Conservation (phyloP, 2,888 invertebrate species). For the Cephus rjabovi region DNA sequence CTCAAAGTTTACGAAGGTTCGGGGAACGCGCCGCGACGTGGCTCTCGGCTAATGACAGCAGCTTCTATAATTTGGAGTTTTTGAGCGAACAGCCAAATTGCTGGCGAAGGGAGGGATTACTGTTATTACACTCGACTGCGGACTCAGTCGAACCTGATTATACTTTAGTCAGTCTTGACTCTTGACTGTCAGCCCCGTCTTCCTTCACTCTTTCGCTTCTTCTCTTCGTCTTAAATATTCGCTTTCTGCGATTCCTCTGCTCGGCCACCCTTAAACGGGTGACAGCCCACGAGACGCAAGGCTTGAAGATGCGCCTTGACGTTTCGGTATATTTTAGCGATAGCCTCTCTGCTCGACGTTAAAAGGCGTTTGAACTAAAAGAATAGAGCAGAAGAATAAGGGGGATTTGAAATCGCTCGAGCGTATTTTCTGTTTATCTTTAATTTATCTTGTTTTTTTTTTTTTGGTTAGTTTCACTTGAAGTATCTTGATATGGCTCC, state of each 20-base stretch:
- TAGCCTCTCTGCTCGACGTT: neutral
- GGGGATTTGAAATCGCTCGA: neutral
- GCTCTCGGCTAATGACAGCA: conserved; percentile 61
- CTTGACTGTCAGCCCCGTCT: conserved; percentile 52
- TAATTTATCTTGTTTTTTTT: neutral
- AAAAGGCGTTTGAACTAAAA: neutral
- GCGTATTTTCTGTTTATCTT: neutral
- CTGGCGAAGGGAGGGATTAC: conserved; percentile 63
- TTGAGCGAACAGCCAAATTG: conserved; percentile 65
- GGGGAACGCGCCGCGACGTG: conserved; percentile 40
- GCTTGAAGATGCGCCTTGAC: neutral
- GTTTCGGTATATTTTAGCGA: neutral
- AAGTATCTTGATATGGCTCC: neutral
- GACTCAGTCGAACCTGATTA: conserved; percentile 63
- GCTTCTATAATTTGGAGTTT: conserved; percentile 66
- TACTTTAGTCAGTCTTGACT: conserved; percentile 61
- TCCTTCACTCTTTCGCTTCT: conserved; percentile 34
- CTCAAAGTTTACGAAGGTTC: conserved; percentile 44
- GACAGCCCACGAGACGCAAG: neutral
- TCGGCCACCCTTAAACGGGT: neutral
- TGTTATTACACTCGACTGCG: conserved; percentile 63
- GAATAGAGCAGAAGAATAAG: neutral
- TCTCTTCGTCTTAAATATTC: conserved; percentile 6
- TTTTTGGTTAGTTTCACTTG: neutral
- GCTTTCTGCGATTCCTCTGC: conserved; percentile 20